phyloP scores from a whole-genome alignment of 2,797 vertebrate species.

The Clarias platycephalus region DNA sequence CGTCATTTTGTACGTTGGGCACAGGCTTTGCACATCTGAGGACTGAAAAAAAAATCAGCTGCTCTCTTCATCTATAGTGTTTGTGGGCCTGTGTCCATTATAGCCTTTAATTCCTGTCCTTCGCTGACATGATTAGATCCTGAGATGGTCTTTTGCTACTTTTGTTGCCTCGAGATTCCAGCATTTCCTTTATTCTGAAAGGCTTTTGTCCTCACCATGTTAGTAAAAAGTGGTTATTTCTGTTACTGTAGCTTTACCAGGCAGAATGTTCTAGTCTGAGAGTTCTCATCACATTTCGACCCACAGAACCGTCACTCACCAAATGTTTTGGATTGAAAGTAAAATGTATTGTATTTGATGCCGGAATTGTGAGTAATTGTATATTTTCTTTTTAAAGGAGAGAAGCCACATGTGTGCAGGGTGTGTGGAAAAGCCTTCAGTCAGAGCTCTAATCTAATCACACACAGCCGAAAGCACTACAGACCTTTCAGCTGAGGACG shows the following conservation, averaged over 20 bases:
- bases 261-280: not conserved
- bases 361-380: not conserved
- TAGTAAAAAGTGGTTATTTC: not conserved
- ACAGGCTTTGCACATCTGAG: not conserved
- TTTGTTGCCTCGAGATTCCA: not conserved
- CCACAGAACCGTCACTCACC: not conserved
- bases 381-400: conserved; percentile 63
- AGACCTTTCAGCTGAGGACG: conserved; percentile 67
- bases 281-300: not conserved
- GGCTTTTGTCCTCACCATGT: not conserved
- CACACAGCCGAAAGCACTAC: conserved; percentile 79
- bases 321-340: not conserved
- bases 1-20: not conserved
- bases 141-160: not conserved
- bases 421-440: conserved; percentile 82
- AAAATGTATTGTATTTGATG: conserved; percentile 51
- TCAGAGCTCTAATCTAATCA: conserved; percentile 85
- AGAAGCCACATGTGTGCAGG: conserved; percentile 80
- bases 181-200: not conserved
- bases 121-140: not conserved
- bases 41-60: not conserved
- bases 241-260: not conserved
- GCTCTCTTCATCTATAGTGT: not conserved
- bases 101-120: not conserved
- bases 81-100: not conserved